A percentile compares a stretch with the other conserved stretches of the same genome.
phyloP scores from a whole-genome alignment of 2,113 vertebrate genomes.

The Colossoma macropomum region DNA sequence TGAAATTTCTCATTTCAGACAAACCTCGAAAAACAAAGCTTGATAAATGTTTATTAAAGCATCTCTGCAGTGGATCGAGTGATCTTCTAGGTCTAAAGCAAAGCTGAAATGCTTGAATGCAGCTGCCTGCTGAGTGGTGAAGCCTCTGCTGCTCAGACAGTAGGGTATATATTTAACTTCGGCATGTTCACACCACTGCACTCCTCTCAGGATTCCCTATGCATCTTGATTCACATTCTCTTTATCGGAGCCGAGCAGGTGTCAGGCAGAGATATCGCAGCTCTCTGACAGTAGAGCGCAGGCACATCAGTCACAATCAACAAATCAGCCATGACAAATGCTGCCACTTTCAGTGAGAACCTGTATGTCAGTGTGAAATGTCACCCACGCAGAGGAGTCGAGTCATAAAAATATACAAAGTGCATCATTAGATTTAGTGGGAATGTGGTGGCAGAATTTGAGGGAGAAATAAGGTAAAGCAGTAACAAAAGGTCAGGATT shows the following conservation, averaged over 20 bases:
- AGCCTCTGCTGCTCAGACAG: background rate
- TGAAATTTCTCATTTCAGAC: too few relatives aligned
- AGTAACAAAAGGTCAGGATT: background rate
- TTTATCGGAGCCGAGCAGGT: conserved; percentile 2
- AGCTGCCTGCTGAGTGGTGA: background rate
- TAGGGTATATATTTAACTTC: conserved; percentile 44
- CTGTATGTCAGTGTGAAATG: conserved; percentile 2
- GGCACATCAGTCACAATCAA: background rate
- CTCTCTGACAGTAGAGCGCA: background rate
- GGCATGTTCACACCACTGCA: background rate
- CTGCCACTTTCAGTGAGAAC: conserved; percentile 10
- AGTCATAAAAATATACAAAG: conserved; percentile 13
- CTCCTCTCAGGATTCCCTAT: conserved; percentile 3
- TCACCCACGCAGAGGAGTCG: background rate
- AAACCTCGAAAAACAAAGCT: too few relatives aligned
- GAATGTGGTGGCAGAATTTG: background rate
- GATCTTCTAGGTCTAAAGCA: background rate
- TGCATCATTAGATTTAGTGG: background rate
- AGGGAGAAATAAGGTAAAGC: background rate
- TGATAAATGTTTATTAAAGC: background rate
- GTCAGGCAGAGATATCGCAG: background rate
- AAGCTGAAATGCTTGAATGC: background rate
- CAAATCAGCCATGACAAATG: conserved; percentile 27
- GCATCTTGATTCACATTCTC: background rate
- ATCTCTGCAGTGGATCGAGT: background rate